Base-by-base conservation (phyloP, 1,140 invertebrate genomes). In the Sesamia nonagrioides region DNA sequence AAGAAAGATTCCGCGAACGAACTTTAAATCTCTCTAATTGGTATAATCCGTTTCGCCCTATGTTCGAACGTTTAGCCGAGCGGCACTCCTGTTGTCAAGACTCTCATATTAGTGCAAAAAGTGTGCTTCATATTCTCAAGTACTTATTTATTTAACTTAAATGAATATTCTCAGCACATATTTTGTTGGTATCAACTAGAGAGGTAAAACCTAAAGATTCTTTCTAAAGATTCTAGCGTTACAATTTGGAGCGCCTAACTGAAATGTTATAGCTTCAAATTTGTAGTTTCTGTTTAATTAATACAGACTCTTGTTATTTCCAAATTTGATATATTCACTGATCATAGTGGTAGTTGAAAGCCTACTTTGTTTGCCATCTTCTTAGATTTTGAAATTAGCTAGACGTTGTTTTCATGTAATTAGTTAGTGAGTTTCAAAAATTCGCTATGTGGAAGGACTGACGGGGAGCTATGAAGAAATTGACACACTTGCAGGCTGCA, bases 11-110 rank as follows among this genome's bases (percentile, higher is more conserved):
- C 82, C 79, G 82, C 72, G 81, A 81, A 83, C 79, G 78, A 88
- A 82, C 83, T 85, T 84, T 60, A 84, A 89, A 89, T 89, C 87
- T 84, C 81, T 85, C 86, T 91, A 91, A 91, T 91, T 91, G 90
- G 88, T 79, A 83, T 91, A 91, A 91, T 90, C 90, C 87, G 56
- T 83, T 73, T 60, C 48, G 37, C 40, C 68, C 27, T 21, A 79
- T 21, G 71, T 61, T 66, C 27, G 33, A 58, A 50, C 42, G 37
- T 56, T 50, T 56, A 68, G 54, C 18, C 18, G 61, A 18, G 37
- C 35, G 60, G 33, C 48, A 42, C 63, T 45, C 66, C 17, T 79
- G 80, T 74, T 83, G 79, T 83, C 73, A 75, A 75, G 58, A 75
- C 45, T 45, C 27, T 82, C 81, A 85, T 82, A 81, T 78, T 37